Evolutionary conservation across 2,888 invertebrate genomes (phyloP), one percentile per base, ranked within the genome.

Genomic region (Corbicula japonica): DNA sequence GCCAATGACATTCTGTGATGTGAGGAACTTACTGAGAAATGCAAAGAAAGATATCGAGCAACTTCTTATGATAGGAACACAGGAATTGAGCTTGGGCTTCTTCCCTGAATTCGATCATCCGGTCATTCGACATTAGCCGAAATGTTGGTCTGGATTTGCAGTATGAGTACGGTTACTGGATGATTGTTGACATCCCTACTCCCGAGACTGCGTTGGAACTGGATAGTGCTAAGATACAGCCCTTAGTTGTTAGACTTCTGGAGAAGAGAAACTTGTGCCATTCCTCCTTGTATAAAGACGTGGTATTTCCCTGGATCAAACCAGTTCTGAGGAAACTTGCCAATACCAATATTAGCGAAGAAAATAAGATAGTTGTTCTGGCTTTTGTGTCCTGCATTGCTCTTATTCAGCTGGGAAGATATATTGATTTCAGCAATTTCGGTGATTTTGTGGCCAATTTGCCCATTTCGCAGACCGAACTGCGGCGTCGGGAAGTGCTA

Each of bases 31-130:
- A 21, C 10, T 50, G 30, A 18, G 6, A 6, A 48, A 15, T 18
- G 34, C 18, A n/a, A 32, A 21, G 10, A 50, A 35, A 6, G 21
- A 48, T 28, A n/a, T 62, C 6, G 46, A 41, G 10, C n/a, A 26
- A 23, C 12, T 48, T 21, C 30, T 44, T n/a, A 18, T 23, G 34
- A 26, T 26, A 50, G n/a, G n/a, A n/a, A n/a, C 26, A 50, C 21
- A 21, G 30, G 65, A 34, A 30, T 32, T 65, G 21, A n/a, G 1
- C 21, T 32, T 65, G n/a, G 48, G 50, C 32, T 65, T 50, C 21
- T 65, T 65, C 30, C 65, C 65, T 18, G 65, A 32, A 48, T n/a
- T n/a, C n/a, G n/a, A n/a, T n/a, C n/a, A 18, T 65, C 1, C 28
- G 65, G 32, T 18, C 4, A 15, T 32, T 50, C 32, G 65, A 65